These are phyloP conservation scores for Heliconius ethilla DNA, from an alignment of 2,888 invertebrate species.

Conservation along the genomic window DNA sequence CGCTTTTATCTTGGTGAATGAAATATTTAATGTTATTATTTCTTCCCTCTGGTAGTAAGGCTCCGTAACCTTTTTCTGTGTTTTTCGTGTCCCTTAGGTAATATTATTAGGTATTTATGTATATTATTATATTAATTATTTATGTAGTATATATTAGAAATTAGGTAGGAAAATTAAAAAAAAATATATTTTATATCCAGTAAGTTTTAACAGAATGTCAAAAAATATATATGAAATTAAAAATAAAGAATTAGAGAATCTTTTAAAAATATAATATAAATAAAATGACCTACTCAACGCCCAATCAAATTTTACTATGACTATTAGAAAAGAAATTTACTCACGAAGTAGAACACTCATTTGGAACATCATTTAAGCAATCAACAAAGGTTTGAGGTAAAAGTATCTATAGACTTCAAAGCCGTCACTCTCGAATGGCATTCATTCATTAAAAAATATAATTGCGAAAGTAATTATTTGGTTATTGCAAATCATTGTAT, in stretches of 20 bases:
- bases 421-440: constrained; percentile 32
- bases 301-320: neutral
- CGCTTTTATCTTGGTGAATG: too few species aligned
- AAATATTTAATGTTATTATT: too few species aligned
- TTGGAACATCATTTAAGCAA: constrained; percentile 28
- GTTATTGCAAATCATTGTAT: constrained; percentile 32
- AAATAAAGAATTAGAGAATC: neutral
- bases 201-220: too few species aligned
- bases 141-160: too few species aligned
- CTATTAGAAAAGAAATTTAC: neutral
- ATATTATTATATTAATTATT: too few species aligned
- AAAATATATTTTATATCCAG: too few species aligned
- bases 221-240: neutral
- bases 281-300: neutral
- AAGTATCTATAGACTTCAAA: constrained; percentile 16
- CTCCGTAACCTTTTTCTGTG: too few species aligned
- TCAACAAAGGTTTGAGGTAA: neutral
- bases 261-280: neutral
- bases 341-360: constrained; percentile 12
- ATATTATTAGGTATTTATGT: too few species aligned
- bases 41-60: too few species aligned
- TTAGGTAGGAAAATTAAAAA: too few species aligned
- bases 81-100: too few species aligned
- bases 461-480: constrained; percentile 31
- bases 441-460: constrained; percentile 38